phyloP scores from a whole-genome alignment of 1,140 invertebrate species.

The Cydia amplana region DNA sequence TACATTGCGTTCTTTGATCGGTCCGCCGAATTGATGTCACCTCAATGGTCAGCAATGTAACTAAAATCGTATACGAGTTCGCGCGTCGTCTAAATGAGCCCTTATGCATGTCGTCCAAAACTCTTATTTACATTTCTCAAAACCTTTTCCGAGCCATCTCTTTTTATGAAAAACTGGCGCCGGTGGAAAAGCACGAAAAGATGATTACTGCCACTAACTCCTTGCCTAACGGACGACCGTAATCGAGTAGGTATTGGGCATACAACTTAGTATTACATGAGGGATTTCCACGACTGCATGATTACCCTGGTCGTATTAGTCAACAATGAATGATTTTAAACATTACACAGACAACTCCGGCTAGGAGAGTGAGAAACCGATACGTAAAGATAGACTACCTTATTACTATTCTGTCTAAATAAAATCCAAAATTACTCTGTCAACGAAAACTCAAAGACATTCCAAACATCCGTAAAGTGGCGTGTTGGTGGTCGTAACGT shows the following conservation, averaged over 20 bases:
- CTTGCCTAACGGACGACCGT: not conserved
- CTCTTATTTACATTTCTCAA: too few relatives aligned
- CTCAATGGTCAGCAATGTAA: too few relatives aligned
- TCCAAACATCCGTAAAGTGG: too few relatives aligned
- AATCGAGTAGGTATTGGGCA: not conserved
- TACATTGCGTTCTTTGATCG: too few relatives aligned
- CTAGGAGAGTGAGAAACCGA: not conserved
- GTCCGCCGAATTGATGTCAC: too few relatives aligned
- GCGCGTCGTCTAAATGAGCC: too few relatives aligned
- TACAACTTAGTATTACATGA: conserved; percentile 13
- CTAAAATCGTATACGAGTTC: too few relatives aligned
- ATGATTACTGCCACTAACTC: not conserved
- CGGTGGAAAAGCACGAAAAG: too few relatives aligned
- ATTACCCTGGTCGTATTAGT: conserved; percentile 29
- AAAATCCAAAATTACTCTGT: not conserved
- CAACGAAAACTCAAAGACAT: not conserved
- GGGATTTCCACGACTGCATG: conserved; percentile 25
- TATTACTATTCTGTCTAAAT: not conserved
- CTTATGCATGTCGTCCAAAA: too few relatives aligned
- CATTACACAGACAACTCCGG: conserved; percentile 21
- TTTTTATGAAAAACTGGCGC: not conserved
- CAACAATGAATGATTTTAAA: conserved; percentile 20
- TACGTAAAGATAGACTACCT: not conserved
- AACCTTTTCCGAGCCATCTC: not conserved
- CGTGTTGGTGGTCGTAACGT: too few relatives aligned